Evolutionary conservation across 2,888 invertebrate genomes (phyloP).

Genomic region (Philopedon plagiatum): DNA sequence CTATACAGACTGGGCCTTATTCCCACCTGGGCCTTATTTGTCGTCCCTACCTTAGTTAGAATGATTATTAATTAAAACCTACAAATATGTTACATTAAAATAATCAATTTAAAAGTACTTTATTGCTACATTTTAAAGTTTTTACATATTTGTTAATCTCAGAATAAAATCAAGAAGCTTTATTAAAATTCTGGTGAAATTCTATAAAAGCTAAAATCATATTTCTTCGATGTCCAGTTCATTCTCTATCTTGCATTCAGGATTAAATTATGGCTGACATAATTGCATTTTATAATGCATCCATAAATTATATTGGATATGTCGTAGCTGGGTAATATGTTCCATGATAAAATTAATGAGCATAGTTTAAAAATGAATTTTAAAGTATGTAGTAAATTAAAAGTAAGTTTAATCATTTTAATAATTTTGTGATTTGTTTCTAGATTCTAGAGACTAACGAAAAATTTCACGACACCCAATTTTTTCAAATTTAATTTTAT

Average conservation of each 20-base stretch:
- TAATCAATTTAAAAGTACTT: no score
- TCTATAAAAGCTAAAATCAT: not conserved
- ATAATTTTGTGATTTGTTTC: no score
- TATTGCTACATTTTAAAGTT: no score
- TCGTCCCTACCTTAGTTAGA: no score
- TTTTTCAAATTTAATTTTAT: no score
- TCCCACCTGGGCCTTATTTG: no score
- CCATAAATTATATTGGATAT: conserved; percentile 28
- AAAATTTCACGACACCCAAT: no score
- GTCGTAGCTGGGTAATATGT: not conserved
- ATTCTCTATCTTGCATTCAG: not conserved
- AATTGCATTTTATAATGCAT: conserved; percentile 19
- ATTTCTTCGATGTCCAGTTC: conserved; percentile 2
- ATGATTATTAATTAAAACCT: no score
- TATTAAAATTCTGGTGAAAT: not conserved
- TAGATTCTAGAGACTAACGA: no score
- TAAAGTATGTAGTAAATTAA: not conserved
- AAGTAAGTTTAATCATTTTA: no score
- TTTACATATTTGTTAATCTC: not conserved
- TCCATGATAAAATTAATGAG: not conserved
- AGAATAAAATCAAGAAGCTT: not conserved
- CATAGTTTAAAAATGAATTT: not conserved
- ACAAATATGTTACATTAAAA: no score
- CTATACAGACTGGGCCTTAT: no score
- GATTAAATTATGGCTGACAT: conserved; percentile 8